A percentile compares a stretch with the other conserved stretches of the same genome.
phyloP scores from a whole-genome alignment of 1,140 invertebrate species.

The Megathymus violae region DNA sequence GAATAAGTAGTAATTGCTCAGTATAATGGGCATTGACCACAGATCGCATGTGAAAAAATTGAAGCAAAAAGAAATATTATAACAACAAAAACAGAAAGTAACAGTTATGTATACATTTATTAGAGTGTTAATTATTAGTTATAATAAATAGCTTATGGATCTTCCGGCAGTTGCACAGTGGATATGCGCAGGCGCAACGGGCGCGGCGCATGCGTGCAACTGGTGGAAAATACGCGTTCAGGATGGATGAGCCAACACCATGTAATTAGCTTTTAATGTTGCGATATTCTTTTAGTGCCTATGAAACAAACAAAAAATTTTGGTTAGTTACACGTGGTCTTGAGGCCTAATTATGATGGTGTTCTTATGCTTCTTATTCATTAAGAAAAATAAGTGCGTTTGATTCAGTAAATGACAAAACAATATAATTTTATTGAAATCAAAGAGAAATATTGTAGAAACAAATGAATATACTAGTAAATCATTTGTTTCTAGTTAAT shows the following conservation, averaged over 20 bases:
- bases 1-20: no score
- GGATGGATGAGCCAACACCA: constrained; percentile 72
- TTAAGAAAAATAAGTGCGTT: no score
- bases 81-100: constrained; percentile 23
- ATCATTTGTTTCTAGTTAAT: no score
- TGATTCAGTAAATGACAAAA: no score
- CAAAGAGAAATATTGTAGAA: no score
- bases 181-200: constrained; percentile 42
- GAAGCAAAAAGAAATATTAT: no score
- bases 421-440: no score
- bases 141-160: constrained; percentile 63
- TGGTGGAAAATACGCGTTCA: constrained; percentile 75
- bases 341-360: not conserved
- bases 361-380: no score
- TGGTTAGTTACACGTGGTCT: constrained; percentile 40
- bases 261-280: constrained; percentile 57
- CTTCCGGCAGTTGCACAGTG: constrained; percentile 78
- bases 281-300: constrained; percentile 59
- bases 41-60: no score
- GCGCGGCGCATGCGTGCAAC: constrained; percentile 60
- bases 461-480: no score
- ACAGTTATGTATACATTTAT: constrained; percentile 59
- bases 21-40: no score
- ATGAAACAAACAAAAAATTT: constrained; percentile 52
- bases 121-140: constrained; percentile 56